Evolutionary conservation across 30 jellyfish, hydroid and myxozoan genomes (phyloP).

Genomic region (Turritopsis dohrnii): DNA sequence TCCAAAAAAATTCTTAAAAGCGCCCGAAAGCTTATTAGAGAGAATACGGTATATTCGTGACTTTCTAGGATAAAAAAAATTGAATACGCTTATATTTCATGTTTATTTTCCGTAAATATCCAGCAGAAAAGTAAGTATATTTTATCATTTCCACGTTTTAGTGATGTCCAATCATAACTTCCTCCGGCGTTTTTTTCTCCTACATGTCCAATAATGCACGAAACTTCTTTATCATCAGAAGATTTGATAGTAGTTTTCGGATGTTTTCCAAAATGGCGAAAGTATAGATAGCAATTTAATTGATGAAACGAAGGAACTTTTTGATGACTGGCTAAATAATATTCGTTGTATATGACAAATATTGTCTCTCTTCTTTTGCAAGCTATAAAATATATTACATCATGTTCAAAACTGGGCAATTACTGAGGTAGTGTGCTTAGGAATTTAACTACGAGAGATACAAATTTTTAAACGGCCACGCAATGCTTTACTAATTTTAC

Average conservation of each 20-base stretch:
- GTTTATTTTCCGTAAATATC: too few relatives aligned
- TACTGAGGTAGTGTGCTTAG: neutral
- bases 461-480: neutral
- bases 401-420: neutral
- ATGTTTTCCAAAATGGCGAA: neutral
- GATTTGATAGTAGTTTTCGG: neutral
- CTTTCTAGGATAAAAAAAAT: too few relatives aligned
- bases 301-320: neutral
- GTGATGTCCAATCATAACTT: neutral
- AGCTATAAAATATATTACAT: neutral
- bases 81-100: too few relatives aligned
- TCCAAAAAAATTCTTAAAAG: too few relatives aligned
- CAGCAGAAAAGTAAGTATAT: too few relatives aligned
- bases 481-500: neutral
- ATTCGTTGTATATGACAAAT: too few relatives aligned
- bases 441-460: neutral
- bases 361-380: too few relatives aligned
- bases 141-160: neutral
- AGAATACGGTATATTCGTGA: too few relatives aligned
- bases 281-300: neutral
- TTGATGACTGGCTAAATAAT: too few relatives aligned
- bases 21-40: too few relatives aligned
- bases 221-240: neutral
- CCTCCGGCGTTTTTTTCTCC: neutral
- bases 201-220: neutral